These are phyloP conservation scores for Leptatherina wallacei DNA, from an alignment of 2,797 vertebrate genomes.

Conservation along the genomic window DNA sequence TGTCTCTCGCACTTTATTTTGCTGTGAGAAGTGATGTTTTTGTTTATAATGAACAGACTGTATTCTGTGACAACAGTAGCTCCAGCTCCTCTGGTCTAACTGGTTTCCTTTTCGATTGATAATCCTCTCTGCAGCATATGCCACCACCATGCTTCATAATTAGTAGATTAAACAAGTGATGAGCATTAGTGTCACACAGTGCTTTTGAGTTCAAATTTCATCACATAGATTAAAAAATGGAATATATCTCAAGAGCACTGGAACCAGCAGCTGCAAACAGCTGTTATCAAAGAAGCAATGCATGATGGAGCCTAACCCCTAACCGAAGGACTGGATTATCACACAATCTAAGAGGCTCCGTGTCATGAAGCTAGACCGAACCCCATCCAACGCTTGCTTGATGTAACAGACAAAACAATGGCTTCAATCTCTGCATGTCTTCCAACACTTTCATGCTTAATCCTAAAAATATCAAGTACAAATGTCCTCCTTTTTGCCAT, in stretches of 20 bases:
- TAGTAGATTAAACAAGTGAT: neutral
- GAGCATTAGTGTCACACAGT: neutral
- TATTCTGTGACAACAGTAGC: too few relatives aligned
- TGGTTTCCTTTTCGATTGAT: neutral
- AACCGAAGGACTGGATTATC: too few relatives aligned
- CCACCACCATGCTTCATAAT: conserved; percentile 4
- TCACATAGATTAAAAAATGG: neutral
- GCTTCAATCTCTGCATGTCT: neutral
- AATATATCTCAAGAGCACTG: too few relatives aligned
- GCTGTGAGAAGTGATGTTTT: too few relatives aligned
- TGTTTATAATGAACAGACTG: too few relatives aligned
- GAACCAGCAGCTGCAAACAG: neutral
- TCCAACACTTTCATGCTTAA: neutral
- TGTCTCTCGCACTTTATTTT: too few relatives aligned
- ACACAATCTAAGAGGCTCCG: neutral
- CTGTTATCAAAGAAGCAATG: neutral
- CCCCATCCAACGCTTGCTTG: neutral
- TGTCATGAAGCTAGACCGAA: neutral
- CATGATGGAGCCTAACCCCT: too few relatives aligned
- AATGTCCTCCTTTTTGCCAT: conserved; percentile 14
- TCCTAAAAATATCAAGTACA: conserved; percentile 40
- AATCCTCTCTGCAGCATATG: neutral
- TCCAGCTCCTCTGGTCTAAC: neutral
- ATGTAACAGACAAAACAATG: neutral
- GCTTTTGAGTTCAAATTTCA: neutral